These are phyloP conservation scores for Conus canariensis DNA, from an alignment of 2,888 invertebrate species.

Conservation along the genomic window DNA sequence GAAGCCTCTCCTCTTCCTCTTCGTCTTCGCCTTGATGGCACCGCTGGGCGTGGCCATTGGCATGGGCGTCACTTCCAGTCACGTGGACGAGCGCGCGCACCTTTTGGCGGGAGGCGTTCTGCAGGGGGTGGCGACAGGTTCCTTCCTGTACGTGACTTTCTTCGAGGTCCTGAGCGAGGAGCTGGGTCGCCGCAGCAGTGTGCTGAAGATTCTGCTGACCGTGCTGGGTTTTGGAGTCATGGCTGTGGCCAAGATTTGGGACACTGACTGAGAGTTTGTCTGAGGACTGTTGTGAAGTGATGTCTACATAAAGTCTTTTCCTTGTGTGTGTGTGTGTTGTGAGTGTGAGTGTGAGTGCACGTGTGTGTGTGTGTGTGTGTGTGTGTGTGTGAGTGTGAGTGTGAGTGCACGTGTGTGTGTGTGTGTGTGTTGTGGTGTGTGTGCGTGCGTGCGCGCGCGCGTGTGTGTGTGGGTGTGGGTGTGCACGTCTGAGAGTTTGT, in stretches of 20 bases:
- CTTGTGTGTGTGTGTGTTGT: conserved; percentile 1
- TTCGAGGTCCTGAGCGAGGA: conserved; percentile 88
- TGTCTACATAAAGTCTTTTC: too few species aligned
- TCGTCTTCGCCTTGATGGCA: conserved; percentile 46
- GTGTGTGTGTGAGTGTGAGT: not conserved
- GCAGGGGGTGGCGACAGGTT: conserved; percentile 93
- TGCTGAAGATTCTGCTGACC: conserved; percentile 62
- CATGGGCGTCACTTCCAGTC: conserved; percentile 43
- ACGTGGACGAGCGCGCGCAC: conserved; percentile 31
- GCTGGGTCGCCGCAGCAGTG: conserved; percentile 17
- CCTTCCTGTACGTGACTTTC: conserved; percentile 94
- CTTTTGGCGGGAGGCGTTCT: conserved; percentile 69
- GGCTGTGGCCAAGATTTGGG: conserved; percentile 55
- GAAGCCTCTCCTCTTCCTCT: conserved; percentile 35
- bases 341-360: not conserved
- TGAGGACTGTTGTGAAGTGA: too few species aligned
- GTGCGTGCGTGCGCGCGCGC: too few species aligned
- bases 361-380: not conserved
- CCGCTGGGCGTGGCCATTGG: conserved; percentile 49
- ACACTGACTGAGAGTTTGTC: conserved; percentile 40
- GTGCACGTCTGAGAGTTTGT: too few species aligned
- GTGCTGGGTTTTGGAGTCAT: conserved; percentile 61
- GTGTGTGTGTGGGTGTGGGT: too few species aligned
- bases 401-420: not conserved
- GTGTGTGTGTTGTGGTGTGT: not conserved